Evolutionary conservation across 64 coral and sea anemone genomes (phyloP), one percentile per base, ranked within the genome.

Genomic region (Pachyseris speciosa): DNA sequence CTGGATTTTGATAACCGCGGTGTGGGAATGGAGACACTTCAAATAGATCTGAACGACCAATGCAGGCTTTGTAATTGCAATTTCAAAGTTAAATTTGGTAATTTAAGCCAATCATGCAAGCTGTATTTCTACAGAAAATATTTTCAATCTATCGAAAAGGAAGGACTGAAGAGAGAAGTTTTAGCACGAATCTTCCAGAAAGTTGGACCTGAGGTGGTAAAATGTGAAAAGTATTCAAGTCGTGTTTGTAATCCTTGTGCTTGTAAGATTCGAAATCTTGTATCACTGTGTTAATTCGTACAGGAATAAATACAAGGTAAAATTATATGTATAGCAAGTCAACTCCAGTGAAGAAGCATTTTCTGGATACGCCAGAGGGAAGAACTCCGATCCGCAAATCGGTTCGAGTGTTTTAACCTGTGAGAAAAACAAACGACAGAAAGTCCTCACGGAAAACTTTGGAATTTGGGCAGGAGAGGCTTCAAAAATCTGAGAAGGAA

Each of bases 1-100:
- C 33, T 12, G 17, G 48, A 83, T 83, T 83, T 84, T 84, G 80
- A 66, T 19, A 64, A 84, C 33, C 80, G 59, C 80, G 58, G 15
- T 20, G 9, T 0, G 20, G n/a, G 20, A 28, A 26, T 45, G 34
- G 4, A 15, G 34, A 39, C 0, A 9, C 25, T 32, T 5, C 24
- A n/a, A 1, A 24, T n/a, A 12, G 38, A 73, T 38, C 70, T 32
- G 22, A 73, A 12, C 31, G 70, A 73, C 3, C 1, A 19, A 2
- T 73, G 70, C 70, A 73, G 42, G 22, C 19, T 73, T 38, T 73
- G 70, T 45, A 22, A 73, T 1, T 73, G 30, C 70, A 73, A 26
- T 39, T 73, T 73, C 1, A 73, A 73, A 7, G 70, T 73, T 41
- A 73, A 73, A 73, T 73, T 41, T 73, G 70, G 70, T 9, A 38